Evolutionary conservation across 2,113 vertebrate species (phyloP), one percentile per base, ranked within the genome.

Genomic region (Ammodytes dubius): DNA sequence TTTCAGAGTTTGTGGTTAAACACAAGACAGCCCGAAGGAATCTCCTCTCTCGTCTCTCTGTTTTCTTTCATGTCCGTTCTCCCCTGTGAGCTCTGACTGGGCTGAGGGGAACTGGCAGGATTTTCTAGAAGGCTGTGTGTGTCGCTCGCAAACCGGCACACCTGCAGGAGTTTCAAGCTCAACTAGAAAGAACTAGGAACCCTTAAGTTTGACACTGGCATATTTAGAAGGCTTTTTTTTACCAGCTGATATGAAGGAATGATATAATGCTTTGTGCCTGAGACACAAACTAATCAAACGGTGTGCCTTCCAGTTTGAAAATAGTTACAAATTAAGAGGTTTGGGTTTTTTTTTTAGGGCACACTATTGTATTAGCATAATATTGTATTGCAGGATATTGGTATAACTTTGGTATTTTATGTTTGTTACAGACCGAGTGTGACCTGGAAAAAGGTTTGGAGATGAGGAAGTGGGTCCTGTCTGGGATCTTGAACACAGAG

Each of bases 381-480:
- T 52, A 50, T 58, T 56, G 7, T 14, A 1, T 19, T 37, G 35
- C 15, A 70, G 19, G n/a, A 50, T 46, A 7, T 50, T 63, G 8
- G 27, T 54, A 50, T 73, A 39, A 47, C 57, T 10, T 15, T 13
- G 67, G 65, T 43, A 27, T 71, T 81, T 12, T 72, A 2, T 70
- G 8, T 88, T 78, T 84, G 19, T 81, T 81, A 1, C 91, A 99
- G 98, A 96, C 94, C 69, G 98, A 99, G 74, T 95, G 97, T 91
- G 98, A 99, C 91, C 86, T 97, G 94, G 98, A 99, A 85, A 99
- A 99, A 70, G 98, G 97, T 59, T 83, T 99, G 94, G 98, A 99
- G 94, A 99, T 99, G 97, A 97, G 98, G 86, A 99, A 99, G 89
- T 98, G 97, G 97, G 98, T 99, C 81, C 93, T 99, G 50, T 99